These are phyloP conservation scores for Zosterops japonicus DNA, from an alignment of 2,113 vertebrate genomes.

Conservation along the genomic window DNA sequence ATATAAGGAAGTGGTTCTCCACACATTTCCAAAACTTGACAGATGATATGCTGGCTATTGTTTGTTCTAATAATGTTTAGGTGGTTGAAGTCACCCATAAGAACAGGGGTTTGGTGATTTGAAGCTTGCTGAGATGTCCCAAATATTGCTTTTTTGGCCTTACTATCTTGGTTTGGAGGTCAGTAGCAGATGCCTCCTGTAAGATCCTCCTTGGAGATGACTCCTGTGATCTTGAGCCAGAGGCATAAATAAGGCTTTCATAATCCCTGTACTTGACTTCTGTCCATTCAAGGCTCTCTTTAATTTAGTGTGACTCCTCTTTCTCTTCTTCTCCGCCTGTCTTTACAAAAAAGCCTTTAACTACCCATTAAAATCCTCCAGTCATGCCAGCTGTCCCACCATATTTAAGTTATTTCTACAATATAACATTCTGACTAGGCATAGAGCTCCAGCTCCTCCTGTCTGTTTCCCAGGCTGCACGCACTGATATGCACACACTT, in stretches of 20 bases:
- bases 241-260: not conserved
- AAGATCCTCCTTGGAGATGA: not conserved
- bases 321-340: not conserved
- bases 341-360: not conserved
- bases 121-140: not conserved
- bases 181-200: not conserved
- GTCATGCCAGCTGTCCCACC: not conserved
- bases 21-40: not conserved
- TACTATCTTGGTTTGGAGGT: not conserved
- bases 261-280: not conserved
- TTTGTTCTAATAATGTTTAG: not conserved
- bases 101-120: not conserved
- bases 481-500: accelerated
- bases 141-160: not conserved
- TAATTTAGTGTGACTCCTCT: not conserved
- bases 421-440: not conserved
- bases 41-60: not conserved
- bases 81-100: not conserved
- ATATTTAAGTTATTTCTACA: not conserved
- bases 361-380: not conserved
- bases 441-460: not conserved
- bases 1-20: not conserved
- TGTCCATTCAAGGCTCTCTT: not conserved
- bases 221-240: not conserved
- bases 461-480: not conserved